phyloP scores from a whole-genome alignment of 2,888 invertebrate species.

The Hypomecis punctinalis region DNA sequence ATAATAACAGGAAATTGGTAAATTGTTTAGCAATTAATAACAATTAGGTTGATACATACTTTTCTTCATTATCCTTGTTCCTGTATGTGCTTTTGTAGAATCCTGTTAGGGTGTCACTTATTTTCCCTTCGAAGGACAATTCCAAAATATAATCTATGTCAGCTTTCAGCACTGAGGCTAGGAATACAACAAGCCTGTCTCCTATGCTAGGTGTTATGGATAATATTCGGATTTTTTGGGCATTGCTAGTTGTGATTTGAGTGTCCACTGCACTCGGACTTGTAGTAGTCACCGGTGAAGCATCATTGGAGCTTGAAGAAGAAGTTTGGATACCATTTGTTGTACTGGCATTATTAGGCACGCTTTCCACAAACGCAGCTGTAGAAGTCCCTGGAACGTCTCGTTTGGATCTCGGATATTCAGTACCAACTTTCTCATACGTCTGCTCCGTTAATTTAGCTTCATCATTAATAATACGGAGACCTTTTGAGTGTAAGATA shows the following conservation, averaged over 20 bases:
- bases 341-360: constrained; percentile 32
- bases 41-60: constrained; percentile 61
- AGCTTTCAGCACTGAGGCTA: constrained; percentile 71
- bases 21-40: neutral
- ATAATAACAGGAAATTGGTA: neutral
- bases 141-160: constrained; percentile 83
- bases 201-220: constrained; percentile 64
- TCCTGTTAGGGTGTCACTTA: constrained; percentile 87
- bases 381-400: constrained; percentile 44
- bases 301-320: constrained; percentile 31
- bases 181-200: constrained; percentile 65
- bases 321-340: constrained; percentile 29
- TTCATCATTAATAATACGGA: constrained; percentile 62
- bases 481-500: constrained; percentile 81
- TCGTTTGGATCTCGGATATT: constrained; percentile 56
- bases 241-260: constrained; percentile 72
- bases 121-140: constrained; percentile 81
- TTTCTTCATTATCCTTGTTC: constrained; percentile 70
- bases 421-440: constrained; percentile 66
- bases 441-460: constrained; percentile 77
- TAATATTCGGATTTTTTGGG: constrained; percentile 66
- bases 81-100: constrained; percentile 88
- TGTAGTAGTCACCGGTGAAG: constrained; percentile 31
- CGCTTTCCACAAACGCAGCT: constrained; percentile 26
- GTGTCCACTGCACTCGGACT: constrained; percentile 52